Percentiles rank a stretch among this genome's conserved stretches.
phyloP scores from a whole-genome alignment of 2,113 vertebrate species.

The Odontophorus gujanensis region DNA sequence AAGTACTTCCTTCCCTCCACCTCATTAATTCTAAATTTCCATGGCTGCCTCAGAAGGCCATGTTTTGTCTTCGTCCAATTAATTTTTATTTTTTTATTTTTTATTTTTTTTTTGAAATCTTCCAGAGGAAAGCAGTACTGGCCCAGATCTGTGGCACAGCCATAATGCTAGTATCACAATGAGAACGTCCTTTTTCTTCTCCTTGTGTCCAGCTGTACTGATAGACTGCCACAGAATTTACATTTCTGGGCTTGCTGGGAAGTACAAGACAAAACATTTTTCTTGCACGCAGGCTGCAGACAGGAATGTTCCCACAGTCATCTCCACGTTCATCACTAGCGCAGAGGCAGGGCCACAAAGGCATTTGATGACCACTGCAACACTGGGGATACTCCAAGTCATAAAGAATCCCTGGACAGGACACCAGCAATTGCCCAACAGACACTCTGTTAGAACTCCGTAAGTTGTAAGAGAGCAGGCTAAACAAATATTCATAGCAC shows the following conservation, averaged over 20 bases:
- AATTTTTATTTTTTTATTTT: too few species aligned
- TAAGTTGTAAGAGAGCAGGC: background rate
- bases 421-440: background rate
- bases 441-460: background rate
- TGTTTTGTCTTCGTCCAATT: background rate
- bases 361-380: background rate
- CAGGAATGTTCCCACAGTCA: slow-evolving; percentile 70
- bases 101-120: background rate
- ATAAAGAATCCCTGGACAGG: background rate
- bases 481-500: slow-evolving; percentile 7
- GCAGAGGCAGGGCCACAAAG: background rate
- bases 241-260: background rate
- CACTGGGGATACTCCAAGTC: slow-evolving; percentile 14
- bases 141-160: background rate
- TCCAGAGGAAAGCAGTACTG: background rate
- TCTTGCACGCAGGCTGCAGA: background rate
- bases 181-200: background rate
- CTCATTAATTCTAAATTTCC: background rate
- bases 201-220: background rate
- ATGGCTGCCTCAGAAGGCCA: background rate
- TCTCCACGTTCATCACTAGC: background rate
- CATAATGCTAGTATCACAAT: background rate
- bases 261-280: slow-evolving; percentile 45
- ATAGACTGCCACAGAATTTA: background rate
- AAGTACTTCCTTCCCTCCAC: slow-evolving; percentile 10